Percentiles rank a stretch among this genome's conserved stretches.
phyloP scores from a whole-genome alignment of 2,888 invertebrate genomes.

The Camptogramma bilineatum region DNA sequence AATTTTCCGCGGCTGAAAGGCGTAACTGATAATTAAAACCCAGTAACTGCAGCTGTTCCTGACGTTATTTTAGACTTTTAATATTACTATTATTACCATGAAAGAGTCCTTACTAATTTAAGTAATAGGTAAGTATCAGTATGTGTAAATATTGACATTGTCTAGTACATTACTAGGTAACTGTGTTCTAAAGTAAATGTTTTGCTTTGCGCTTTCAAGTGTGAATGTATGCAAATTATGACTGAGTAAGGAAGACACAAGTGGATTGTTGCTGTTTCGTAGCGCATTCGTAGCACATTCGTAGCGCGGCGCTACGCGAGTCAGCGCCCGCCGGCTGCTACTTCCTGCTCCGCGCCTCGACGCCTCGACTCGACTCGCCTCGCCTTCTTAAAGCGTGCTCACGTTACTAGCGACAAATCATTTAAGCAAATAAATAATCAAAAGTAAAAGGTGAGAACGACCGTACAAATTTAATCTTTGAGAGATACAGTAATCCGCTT shows the following conservation, averaged over 20 bases:
- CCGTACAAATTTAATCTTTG: slow-evolving; percentile 60
- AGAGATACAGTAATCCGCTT: slow-evolving; percentile 69
- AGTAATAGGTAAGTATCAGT: slow-evolving; percentile 52
- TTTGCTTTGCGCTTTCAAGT: slow-evolving; percentile 26
- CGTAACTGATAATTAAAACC: slow-evolving; percentile 83
- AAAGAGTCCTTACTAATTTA: slow-evolving; percentile 65
- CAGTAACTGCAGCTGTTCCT: slow-evolving; percentile 80
- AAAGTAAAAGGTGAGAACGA: slow-evolving; percentile 50
- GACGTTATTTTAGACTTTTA: slow-evolving; percentile 72
- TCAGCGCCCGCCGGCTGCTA: slow-evolving; percentile 60
- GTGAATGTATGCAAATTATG: slow-evolving; percentile 40
- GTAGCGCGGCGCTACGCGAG: slow-evolving; percentile 33
- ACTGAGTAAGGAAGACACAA: slow-evolving; percentile 45
- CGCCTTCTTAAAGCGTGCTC: slow-evolving; percentile 47
- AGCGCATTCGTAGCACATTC: slow-evolving; percentile 40
- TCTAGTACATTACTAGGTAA: not conserved
- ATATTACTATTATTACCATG: slow-evolving; percentile 64
- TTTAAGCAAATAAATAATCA: slow-evolving; percentile 48
- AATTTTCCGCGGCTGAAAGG: slow-evolving; percentile 76
- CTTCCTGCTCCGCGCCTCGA: slow-evolving; percentile 61
- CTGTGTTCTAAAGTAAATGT: slow-evolving; percentile 26
- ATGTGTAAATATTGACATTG: slow-evolving; percentile 25
- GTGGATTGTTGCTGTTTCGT: slow-evolving; percentile 38
- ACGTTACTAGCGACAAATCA: slow-evolving; percentile 43
- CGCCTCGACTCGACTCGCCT: slow-evolving; percentile 28